phyloP scores from a whole-genome alignment of 2,888 invertebrate genomes.

The Camptogramma bilineatum region DNA sequence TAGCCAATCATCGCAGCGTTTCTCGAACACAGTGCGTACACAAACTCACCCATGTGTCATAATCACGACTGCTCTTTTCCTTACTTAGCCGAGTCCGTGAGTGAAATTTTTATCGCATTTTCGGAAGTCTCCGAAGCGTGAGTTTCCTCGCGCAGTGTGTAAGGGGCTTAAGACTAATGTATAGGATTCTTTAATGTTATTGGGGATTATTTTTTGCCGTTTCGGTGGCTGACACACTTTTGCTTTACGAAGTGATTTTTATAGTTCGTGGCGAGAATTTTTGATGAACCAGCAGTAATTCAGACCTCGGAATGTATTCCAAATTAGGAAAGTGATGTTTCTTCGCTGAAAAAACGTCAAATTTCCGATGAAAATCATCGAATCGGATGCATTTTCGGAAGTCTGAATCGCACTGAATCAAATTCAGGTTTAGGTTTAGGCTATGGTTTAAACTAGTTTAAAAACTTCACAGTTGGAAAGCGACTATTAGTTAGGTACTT shows the following conservation, averaged over 20 bases:
- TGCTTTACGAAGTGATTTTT: constrained; percentile 1
- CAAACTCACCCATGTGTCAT: constrained; percentile 48
- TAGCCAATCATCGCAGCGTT: constrained; percentile 37
- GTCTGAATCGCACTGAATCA: too few species aligned
- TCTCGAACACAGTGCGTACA: constrained; percentile 45
- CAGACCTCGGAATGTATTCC: too few species aligned
- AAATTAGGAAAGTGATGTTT: too few species aligned
- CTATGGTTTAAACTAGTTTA: too few species aligned
- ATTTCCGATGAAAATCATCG: too few species aligned
- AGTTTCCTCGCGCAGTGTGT: constrained; percentile 22
- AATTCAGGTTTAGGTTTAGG: too few species aligned
- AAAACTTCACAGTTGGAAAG: too few species aligned
- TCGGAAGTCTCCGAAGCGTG: constrained; percentile 40
- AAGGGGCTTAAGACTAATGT: constrained; percentile 31
- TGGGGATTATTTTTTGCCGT: constrained; percentile 29
- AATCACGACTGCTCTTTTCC: constrained; percentile 40
- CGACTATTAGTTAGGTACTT: too few species aligned
- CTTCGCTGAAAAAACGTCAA: too few species aligned
- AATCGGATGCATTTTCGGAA: too few species aligned
- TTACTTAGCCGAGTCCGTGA: constrained; percentile 49
- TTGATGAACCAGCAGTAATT: too few species aligned
- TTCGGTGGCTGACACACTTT: constrained; percentile 12
- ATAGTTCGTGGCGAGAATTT: neutral
- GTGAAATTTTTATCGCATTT: constrained; percentile 52
- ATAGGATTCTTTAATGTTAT: constrained; percentile 15